phyloP scores from a whole-genome alignment of 2,113 vertebrate genomes.

The Centropus unirufus region DNA sequence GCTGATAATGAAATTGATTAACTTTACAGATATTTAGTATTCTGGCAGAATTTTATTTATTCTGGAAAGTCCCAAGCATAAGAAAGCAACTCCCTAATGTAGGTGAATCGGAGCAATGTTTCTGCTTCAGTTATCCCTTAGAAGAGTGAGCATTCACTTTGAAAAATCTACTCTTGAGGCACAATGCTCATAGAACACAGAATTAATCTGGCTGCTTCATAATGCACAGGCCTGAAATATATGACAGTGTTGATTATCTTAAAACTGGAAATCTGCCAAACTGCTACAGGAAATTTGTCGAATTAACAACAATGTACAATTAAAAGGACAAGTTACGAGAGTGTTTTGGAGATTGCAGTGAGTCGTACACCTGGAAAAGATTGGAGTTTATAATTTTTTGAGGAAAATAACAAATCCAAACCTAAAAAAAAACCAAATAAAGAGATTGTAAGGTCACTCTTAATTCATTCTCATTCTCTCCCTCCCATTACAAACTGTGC shows the following conservation, averaged over 20 bases:
- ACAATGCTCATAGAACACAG: neutral
- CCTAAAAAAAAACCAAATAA: neutral
- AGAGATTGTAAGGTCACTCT: neutral
- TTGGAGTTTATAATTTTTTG: neutral
- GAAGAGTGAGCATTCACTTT: neutral
- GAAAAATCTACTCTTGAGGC: neutral
- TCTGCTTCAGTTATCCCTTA: slow-evolving; percentile 10
- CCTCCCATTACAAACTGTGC: neutral
- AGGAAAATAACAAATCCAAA: neutral
- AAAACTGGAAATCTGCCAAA: neutral
- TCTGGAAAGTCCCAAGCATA: neutral
- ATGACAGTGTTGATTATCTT: neutral
- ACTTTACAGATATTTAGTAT: neutral
- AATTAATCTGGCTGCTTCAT: neutral
- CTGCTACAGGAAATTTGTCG: neutral
- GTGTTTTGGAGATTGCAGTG: neutral
- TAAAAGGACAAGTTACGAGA: neutral
- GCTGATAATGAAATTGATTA: neutral
- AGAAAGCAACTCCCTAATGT: neutral
- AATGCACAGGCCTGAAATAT: neutral
- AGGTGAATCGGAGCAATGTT: neutral
- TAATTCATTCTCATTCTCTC: neutral
- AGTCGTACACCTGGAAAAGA: neutral
- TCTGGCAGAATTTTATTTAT: neutral
- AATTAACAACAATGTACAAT: neutral